Evolutionary conservation across 1,140 invertebrate genomes (phyloP), one percentile per base, ranked within the genome.

Genomic region (Drosophila pectinifera): DNA sequence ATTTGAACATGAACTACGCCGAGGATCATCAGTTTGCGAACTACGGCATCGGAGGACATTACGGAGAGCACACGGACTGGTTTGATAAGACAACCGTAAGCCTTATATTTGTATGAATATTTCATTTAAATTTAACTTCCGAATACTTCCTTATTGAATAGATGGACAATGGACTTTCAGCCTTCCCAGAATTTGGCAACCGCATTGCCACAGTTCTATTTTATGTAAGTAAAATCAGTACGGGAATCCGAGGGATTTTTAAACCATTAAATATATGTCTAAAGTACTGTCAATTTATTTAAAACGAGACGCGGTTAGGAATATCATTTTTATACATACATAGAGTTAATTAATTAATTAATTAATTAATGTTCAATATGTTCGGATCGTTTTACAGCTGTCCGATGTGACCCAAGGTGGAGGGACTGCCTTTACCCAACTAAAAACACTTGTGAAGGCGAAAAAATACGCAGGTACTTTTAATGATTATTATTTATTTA

Each of bases 381-480:
- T 46, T 58, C 55, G 0, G 0, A 20, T 1, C 7, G 1, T 20
- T 10, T 28, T 16, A 92, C 81, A 99, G 97, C 97, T 99, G 95
- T 97, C 95, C 69, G 97, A 99, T 92, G 98, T 99, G 51, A 95
- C 96, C 43, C 97, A 98, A 92, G 98, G 98, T 5, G 98, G 98
- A 31, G 97, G 96, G 10, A 99, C 98, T 0, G 98, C 98, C 16
- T 99, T 99, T 92, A 97, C 98, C 1, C 94, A 95, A 55, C 93
- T 99, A 39, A 96, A 96, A 20, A 93, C 97, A 46, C 94, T 96
- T 42, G 92, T 99, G 18, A 96, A 96, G 93, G 98, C 98, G 0
- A 95, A 95, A 90, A 98, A 98, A 72, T 88, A 85, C 61, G 69
- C 82, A 51, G 82, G 82, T 85, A 74, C 38, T 7, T 18, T 28